Conservation (phyloP, 2,888 invertebrate genomes). For the Epistrophella euchroma region DNA sequence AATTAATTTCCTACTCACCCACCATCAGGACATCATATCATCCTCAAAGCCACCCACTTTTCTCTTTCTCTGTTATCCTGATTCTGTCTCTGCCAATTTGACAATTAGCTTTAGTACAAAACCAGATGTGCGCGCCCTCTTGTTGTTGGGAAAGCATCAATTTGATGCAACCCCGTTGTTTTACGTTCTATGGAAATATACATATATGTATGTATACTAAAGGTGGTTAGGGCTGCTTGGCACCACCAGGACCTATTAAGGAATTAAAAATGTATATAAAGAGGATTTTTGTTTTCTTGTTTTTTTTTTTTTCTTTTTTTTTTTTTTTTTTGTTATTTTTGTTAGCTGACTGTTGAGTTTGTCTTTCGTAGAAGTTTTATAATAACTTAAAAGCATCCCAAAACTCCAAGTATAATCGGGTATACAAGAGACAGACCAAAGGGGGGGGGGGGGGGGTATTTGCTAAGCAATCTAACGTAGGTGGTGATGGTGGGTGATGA, state of each 20-base stretch:
- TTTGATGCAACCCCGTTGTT: conserved; percentile 72
- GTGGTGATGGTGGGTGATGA: conserved; percentile 64
- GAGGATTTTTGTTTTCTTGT: conserved; percentile 53
- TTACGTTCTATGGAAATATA: conserved; percentile 41
- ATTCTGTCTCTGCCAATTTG: conserved; percentile 68
- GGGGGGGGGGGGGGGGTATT: conserved; percentile 15
- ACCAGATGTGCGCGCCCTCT: conserved; percentile 75
- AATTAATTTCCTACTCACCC: conserved; percentile 66
- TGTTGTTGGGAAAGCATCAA: conserved; percentile 65
- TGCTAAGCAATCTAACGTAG: conserved; percentile 18
- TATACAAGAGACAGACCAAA: conserved; percentile 1
- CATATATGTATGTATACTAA: conserved; percentile 11
- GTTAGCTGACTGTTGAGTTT: conserved; percentile 34
- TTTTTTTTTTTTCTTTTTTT: conserved; percentile 16
- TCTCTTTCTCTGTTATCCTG: not conserved
- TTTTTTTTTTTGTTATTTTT: conserved; percentile 7
- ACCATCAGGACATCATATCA: conserved; percentile 3
- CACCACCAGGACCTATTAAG: conserved; percentile 75
- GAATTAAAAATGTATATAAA: conserved; percentile 76
- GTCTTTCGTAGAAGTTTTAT: conserved; percentile 72
- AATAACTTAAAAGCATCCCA: conserved; percentile 74
- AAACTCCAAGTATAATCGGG: conserved; percentile 44
- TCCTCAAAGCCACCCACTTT: not conserved
- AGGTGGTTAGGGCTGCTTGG: conserved; percentile 42
- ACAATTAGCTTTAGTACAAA: conserved; percentile 72